Evolutionary conservation across 2,888 invertebrate species (phyloP).

Genomic region (Drosophila multiciliata): DNA sequence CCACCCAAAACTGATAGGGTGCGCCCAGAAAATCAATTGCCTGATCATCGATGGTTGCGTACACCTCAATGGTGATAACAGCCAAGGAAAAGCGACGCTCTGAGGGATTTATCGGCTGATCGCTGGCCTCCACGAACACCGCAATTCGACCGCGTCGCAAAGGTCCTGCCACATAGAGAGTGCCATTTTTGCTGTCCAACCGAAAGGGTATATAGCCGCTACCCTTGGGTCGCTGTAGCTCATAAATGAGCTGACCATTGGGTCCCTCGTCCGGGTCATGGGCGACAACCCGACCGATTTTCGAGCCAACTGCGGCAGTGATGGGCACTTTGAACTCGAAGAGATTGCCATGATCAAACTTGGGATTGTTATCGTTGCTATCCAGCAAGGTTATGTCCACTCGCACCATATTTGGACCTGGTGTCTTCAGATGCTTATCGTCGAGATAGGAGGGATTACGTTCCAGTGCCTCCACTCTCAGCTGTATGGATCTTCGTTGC

Average conservation of each 20-base stretch:
- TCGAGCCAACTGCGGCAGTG: constrained; percentile 89
- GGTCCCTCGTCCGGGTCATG: constrained; percentile 90
- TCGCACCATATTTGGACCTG: constrained; percentile 87
- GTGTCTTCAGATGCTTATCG: constrained; percentile 75
- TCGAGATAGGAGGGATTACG: constrained; percentile 87
- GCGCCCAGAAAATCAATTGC: constrained; percentile 92
- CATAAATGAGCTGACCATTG: constrained; percentile 91
- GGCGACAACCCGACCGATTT: constrained; percentile 92
- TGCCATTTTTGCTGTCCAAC: constrained; percentile 90
- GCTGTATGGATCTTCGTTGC: constrained; percentile 89
- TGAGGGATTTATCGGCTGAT: constrained; percentile 92
- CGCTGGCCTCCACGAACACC: constrained; percentile 93
- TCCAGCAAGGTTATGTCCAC: constrained; percentile 94
- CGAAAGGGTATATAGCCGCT: constrained; percentile 89
- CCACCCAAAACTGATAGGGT: constrained; percentile 96
- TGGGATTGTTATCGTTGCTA: constrained; percentile 96
- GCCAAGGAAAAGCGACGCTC: constrained; percentile 93
- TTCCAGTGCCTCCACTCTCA: constrained; percentile 93
- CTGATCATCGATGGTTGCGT: constrained; percentile 85
- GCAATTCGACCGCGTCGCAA: constrained; percentile 90
- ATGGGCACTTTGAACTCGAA: constrained; percentile 91
- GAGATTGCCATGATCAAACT: constrained; percentile 92
- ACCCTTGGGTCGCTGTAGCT: constrained; percentile 89
- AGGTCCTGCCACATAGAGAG: constrained; percentile 88
- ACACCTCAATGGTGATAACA: constrained; percentile 93